These are phyloP conservation scores for Oxyruncus cristatus DNA, from an alignment of 2,113 vertebrate species.

Conservation along the genomic window DNA sequence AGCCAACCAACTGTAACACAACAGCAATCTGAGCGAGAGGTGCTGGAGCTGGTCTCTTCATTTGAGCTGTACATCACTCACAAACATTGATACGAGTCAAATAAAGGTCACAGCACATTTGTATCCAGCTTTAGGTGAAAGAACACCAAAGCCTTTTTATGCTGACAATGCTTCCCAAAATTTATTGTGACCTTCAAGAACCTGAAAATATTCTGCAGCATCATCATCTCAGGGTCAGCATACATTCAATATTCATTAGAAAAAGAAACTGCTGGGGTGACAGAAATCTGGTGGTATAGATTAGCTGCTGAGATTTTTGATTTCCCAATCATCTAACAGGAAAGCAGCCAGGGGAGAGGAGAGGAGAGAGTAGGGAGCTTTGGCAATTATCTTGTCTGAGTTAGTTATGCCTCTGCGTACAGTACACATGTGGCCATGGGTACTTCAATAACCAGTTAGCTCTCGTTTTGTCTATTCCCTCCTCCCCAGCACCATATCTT, in stretches of 20 bases:
- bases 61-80: not conserved
- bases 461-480: not conserved
- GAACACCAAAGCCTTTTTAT: constrained; percentile 9
- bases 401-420: not conserved
- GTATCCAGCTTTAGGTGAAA: constrained; percentile 21
- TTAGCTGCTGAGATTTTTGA: constrained; percentile 48
- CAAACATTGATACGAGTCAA: not conserved
- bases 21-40: constrained; percentile 5
- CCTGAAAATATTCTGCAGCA: constrained; percentile 6
- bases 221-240: constrained; percentile 30
- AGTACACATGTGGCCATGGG: not conserved
- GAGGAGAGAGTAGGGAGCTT: not conserved
- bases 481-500: not conserved
- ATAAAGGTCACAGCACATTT: constrained; percentile 39
- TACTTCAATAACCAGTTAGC: not conserved
- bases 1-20: constrained; percentile 7
- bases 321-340: constrained; percentile 15
- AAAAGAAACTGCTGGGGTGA: constrained; percentile 4
- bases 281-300: constrained; percentile 42
- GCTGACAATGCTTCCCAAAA: constrained; percentile 18
- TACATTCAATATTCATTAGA: constrained; percentile 47
- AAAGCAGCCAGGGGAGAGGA: not conserved
- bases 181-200: constrained; percentile 50
- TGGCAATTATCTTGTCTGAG: not conserved
- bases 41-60: not conserved